phyloP scores from a whole-genome alignment of 1,140 invertebrate species.

The Ectropis grisescens region DNA sequence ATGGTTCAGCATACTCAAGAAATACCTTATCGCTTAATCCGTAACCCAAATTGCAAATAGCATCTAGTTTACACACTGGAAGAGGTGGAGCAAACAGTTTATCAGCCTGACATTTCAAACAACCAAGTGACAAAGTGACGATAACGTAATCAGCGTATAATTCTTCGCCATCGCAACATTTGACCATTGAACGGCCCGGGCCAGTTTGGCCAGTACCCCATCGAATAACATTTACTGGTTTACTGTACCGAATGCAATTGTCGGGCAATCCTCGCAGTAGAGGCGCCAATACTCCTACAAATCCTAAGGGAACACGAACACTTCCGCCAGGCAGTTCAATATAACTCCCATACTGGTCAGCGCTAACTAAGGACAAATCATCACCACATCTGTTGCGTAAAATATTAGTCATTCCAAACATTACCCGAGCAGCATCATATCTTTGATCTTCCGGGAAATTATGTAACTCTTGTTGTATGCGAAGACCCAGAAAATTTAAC shows the following conservation, averaged over 20 bases:
- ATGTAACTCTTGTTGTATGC: slow-evolving; percentile 76
- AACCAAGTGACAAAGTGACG: slow-evolving; percentile 85
- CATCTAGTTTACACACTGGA: slow-evolving; percentile 79
- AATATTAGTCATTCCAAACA: slow-evolving; percentile 75
- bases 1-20: slow-evolving; percentile 83
- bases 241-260: slow-evolving; percentile 71
- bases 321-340: slow-evolving; percentile 78
- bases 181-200: slow-evolving; percentile 70
- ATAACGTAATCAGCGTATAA: slow-evolving; percentile 85
- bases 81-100: slow-evolving; percentile 83
- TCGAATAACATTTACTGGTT: slow-evolving; percentile 73
- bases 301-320: slow-evolving; percentile 74
- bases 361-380: slow-evolving; percentile 75
- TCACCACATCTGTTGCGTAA: slow-evolving; percentile 74
- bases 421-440: slow-evolving; percentile 75
- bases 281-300: slow-evolving; percentile 75
- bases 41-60: slow-evolving; percentile 83
- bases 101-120: slow-evolving; percentile 82
- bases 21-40: slow-evolving; percentile 86
- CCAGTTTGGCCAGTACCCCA: slow-evolving; percentile 72
- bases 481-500: slow-evolving; percentile 73
- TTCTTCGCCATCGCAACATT: slow-evolving; percentile 80
- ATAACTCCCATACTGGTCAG: slow-evolving; percentile 76
- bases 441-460: slow-evolving; percentile 78
- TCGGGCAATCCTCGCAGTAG: slow-evolving; percentile 73